Evolutionary conservation across 2,113 vertebrate species (phyloP).

Genomic region (Spea multiplicata): DNA sequence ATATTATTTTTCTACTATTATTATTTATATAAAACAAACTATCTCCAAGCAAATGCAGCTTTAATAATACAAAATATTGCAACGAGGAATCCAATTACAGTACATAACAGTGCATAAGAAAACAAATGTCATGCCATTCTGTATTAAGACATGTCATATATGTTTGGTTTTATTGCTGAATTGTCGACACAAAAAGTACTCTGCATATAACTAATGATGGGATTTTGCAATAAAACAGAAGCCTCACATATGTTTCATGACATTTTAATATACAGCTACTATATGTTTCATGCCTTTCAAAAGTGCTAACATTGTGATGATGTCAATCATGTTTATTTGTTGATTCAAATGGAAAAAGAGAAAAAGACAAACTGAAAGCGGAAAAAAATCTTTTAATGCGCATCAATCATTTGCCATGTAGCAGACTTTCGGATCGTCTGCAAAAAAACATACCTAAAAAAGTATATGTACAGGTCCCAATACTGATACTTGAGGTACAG

Average conservation of each 20-base stretch:
- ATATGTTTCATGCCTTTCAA: not conserved
- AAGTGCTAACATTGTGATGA: not conserved
- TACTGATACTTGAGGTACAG: too few species aligned
- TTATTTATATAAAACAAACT: too few species aligned
- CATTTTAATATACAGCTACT: constrained; percentile 7
- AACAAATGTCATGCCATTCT: not conserved
- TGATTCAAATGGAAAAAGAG: not conserved
- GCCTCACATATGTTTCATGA: not conserved
- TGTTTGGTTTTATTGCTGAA: constrained; percentile 14
- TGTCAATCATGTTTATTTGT: not conserved
- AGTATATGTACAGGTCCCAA: too few species aligned
- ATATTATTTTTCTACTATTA: too few species aligned
- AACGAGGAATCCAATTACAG: too few species aligned
- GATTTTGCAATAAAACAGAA: not conserved
- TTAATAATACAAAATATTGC: too few species aligned
- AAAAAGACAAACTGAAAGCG: not conserved
- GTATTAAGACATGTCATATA: constrained; percentile 7
- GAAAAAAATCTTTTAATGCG: not conserved
- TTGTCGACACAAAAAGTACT: not conserved
- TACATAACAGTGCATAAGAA: not conserved
- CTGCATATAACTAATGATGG: not conserved
- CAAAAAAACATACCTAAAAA: too few species aligned
- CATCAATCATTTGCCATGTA: too few species aligned
- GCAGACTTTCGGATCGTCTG: too few species aligned
- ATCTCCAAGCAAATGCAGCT: too few species aligned